Conservation (phyloP, 2,113 vertebrate species). For the Oplegnathus fasciatus region DNA sequence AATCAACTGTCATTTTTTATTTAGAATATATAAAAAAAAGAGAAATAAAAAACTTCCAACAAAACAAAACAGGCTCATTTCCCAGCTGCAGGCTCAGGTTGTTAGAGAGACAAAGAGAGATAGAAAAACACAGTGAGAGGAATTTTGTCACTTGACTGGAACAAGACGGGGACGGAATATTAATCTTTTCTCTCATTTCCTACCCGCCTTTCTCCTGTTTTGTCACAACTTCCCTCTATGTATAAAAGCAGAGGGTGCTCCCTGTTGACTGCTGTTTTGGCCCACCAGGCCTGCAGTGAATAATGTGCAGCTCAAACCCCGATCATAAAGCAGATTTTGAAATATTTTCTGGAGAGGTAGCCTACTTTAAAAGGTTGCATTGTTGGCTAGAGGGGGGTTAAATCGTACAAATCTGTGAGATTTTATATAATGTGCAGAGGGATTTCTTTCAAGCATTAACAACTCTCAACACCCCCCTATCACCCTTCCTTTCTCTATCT, state of each 20-base stretch:
- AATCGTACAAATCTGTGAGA: slow-evolving; percentile 59
- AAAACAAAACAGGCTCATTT: slow-evolving; percentile 59
- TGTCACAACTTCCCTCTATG: slow-evolving; percentile 16
- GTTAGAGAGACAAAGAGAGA: slow-evolving; percentile 46
- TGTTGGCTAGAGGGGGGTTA: slow-evolving; percentile 15
- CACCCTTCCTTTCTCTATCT: slow-evolving; percentile 22
- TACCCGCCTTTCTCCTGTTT: not conserved
- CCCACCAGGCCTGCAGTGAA: slow-evolving; percentile 1
- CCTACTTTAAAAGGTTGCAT: slow-evolving; percentile 7
- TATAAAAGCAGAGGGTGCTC: slow-evolving; percentile 43
- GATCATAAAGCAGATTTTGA: slow-evolving; percentile 7
- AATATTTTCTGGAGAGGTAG: not conserved
- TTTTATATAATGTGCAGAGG: slow-evolving; percentile 44
- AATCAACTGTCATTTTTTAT: slow-evolving; percentile 50
- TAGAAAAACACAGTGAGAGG: slow-evolving; percentile 34
- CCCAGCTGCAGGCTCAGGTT: slow-evolving; percentile 59
- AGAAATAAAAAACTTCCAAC: slow-evolving; percentile 32
- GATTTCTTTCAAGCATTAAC: slow-evolving; percentile 54
- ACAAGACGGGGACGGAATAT: slow-evolving; percentile 77
- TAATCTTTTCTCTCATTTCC: slow-evolving; percentile 72
- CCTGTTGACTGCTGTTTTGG: slow-evolving; percentile 24
- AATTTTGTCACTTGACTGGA: slow-evolving; percentile 74
- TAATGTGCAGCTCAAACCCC: not conserved
- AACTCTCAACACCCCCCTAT: slow-evolving; percentile 15
- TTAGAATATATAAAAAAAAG: slow-evolving; percentile 12